Conservation (phyloP, 2,888 invertebrate species). For the Drosophila anomelani region DNA sequence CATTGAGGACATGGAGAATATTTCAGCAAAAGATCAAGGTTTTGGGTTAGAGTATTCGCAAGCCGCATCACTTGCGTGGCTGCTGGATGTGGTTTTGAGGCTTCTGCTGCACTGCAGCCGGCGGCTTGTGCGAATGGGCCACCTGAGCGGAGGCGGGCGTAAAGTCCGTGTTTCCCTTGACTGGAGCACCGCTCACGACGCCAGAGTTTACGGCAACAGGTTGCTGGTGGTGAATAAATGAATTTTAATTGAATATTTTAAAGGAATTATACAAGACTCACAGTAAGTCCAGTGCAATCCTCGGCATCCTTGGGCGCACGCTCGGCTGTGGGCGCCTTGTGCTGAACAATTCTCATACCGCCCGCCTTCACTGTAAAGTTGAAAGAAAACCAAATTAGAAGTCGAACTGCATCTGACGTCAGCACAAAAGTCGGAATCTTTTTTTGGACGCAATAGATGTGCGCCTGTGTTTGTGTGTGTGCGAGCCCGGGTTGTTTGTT, state of each 20-base stretch:
- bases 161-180: conserved; percentile 94
- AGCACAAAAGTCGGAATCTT: conserved; percentile 25
- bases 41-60: neutral
- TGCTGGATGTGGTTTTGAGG: conserved; percentile 92
- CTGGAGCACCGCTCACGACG: conserved; percentile 91
- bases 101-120: conserved; percentile 87
- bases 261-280: conserved; percentile 81
- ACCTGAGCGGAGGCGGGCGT: conserved; percentile 94
- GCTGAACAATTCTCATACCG: conserved; percentile 96
- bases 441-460: conserved; percentile 37
- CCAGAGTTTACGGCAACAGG: conserved; percentile 88
- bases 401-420: conserved; percentile 52
- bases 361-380: conserved; percentile 91
- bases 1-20: conserved; percentile 24
- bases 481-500: conserved; percentile 27
- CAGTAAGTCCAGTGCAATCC: conserved; percentile 90
- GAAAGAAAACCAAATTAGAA: conserved; percentile 4
- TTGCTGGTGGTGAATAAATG: conserved; percentile 70
- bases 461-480: conserved; percentile 2
- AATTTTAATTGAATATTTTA: neutral
- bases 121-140: conserved; percentile 92
- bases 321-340: conserved; percentile 89
- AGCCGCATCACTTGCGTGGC: conserved; percentile 89
- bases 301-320: conserved; percentile 89
- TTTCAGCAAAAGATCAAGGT: conserved; percentile 48